Percentiles rank a stretch among this genome's conserved stretches.
phyloP scores from a whole-genome alignment of 2,888 invertebrate genomes.

The Liopterus haemorrhoidalis region DNA sequence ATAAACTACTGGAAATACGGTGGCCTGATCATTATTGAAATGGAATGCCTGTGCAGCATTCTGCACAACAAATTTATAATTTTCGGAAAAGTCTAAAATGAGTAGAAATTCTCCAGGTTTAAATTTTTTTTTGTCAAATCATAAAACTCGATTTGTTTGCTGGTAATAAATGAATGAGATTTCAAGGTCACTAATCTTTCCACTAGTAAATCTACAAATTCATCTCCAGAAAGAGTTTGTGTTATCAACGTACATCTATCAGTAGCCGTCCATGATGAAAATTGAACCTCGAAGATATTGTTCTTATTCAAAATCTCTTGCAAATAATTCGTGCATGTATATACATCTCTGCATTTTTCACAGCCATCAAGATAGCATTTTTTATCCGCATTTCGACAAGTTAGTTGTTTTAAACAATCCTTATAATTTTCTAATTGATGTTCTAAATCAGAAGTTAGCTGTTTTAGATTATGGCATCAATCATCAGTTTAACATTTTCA shows the following conservation, averaged over 20 bases:
- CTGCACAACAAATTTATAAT: conserved; percentile 31
- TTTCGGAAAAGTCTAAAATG: conserved; percentile 31
- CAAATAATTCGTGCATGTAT: conserved; percentile 1
- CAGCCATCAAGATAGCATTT: no score
- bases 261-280: not conserved
- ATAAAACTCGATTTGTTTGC: conserved; percentile 26
- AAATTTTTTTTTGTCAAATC: conserved; percentile 24
- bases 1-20: conserved; percentile 26
- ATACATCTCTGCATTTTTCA: no score
- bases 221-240: not conserved
- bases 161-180: conserved; percentile 22
- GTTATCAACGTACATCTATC: not conserved
- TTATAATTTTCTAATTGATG: conserved; percentile 12
- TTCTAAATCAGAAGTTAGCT: no score
- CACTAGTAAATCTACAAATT: not conserved
- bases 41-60: conserved; percentile 27
- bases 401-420: conserved; percentile 19
- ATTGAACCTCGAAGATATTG: not conserved
- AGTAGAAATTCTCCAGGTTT: conserved; percentile 21
- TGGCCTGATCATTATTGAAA: conserved; percentile 30
- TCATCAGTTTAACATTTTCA: conserved; percentile 20
- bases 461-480: no score
- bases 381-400: conserved; percentile 16
- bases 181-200: not conserved
- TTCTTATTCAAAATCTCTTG: not conserved